Evolutionary conservation across 2,888 invertebrate genomes (phyloP).

Genomic region (Digitonthophagus gazella): DNA sequence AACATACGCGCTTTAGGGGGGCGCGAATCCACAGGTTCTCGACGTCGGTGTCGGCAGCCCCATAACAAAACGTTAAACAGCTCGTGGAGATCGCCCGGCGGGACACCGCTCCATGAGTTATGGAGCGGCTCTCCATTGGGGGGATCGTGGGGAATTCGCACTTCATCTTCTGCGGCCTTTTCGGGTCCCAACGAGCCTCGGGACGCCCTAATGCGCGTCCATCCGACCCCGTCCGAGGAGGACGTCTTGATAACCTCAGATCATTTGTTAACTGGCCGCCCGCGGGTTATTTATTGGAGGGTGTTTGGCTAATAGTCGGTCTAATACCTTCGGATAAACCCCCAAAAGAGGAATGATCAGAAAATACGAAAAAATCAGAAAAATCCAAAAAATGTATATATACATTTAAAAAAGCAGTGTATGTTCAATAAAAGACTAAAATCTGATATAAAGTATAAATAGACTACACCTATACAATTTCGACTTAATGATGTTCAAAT

Average conservation of each 20-base stretch:
- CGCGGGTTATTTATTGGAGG: slow-evolving; percentile 44
- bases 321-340: neutral
- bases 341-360: neutral
- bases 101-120: slow-evolving; percentile 53
- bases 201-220: slow-evolving; percentile 42
- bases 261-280: slow-evolving; percentile 42
- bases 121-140: slow-evolving; percentile 39
- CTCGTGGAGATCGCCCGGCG: slow-evolving; percentile 44
- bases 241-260: slow-evolving; percentile 48
- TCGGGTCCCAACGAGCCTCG: neutral
- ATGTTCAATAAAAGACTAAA: too few relatives aligned
- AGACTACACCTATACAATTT: too few relatives aligned
- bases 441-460: too few relatives aligned
- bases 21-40: slow-evolving; percentile 39
- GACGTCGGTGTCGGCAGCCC: slow-evolving; percentile 17
- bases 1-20: neutral
- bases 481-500: too few relatives aligned
- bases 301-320: neutral
- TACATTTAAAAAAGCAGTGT: too few relatives aligned
- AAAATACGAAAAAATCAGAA: neutral
- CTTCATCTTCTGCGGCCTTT: slow-evolving; percentile 50
- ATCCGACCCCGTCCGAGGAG: slow-evolving; percentile 42
- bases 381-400: too few relatives aligned
- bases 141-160: slow-evolving; percentile 51
- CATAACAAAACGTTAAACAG: slow-evolving; percentile 42